Evolutionary conservation across 2,888 invertebrate species (phyloP).

Genomic region (Rhopalosiphum nymphaeae): DNA sequence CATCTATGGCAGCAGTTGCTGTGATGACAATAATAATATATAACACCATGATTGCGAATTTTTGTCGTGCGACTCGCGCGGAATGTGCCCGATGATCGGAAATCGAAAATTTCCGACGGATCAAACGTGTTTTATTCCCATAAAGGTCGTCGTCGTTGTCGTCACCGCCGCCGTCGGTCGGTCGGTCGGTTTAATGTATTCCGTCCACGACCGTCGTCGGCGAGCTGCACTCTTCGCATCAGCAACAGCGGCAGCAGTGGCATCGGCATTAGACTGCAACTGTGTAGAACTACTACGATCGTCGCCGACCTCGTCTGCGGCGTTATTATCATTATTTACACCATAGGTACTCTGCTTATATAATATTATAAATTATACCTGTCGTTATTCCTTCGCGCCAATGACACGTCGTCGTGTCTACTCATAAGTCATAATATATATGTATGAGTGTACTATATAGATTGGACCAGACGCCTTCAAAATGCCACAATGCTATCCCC

Average conservation of each 20-base stretch:
- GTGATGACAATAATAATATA: neutral
- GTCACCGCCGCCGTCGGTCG: neutral
- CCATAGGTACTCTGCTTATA: neutral
- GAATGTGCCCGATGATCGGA: conserved; percentile 40
- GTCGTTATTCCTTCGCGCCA: neutral
- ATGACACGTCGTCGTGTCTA: neutral
- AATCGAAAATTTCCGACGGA: conserved; percentile 49
- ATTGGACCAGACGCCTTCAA: neutral
- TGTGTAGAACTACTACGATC: neutral
- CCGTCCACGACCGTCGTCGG: conserved; percentile 33
- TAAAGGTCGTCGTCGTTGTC: conserved; percentile 42
- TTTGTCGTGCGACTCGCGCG: conserved; percentile 3
- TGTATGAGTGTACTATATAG: neutral
- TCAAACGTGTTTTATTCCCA: conserved; percentile 57
- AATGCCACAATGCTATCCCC: neutral
- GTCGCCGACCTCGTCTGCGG: conserved; percentile 8
- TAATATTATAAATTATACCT: neutral
- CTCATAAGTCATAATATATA: neutral
- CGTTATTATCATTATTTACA: conserved; percentile 1
- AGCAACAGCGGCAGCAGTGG: neutral
- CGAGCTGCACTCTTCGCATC: conserved; percentile 16
- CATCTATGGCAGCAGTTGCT: neutral
- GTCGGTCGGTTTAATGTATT: conserved; percentile 26
- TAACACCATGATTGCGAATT: conserved; percentile 25
- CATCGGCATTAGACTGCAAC: neutral